phyloP scores from a whole-genome alignment of 2,113 vertebrate species.

The Pterocles orientalis region DNA sequence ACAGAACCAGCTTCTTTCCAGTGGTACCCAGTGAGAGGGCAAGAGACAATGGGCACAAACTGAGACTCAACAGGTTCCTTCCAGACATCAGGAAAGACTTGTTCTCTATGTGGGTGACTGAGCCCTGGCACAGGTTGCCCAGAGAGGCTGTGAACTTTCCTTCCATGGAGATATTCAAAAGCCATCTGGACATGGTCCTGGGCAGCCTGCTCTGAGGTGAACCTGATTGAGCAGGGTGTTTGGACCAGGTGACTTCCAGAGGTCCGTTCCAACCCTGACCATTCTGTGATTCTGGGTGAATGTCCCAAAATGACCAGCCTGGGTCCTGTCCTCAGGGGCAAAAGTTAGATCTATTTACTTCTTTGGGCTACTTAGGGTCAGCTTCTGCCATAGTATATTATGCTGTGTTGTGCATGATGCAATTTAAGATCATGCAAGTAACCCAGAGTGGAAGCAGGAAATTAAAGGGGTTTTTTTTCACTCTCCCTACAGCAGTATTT shows the following conservation, averaged over 20 bases:
- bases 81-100: not conserved
- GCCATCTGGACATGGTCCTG: not conserved
- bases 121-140: not conserved
- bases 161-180: not conserved
- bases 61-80: not conserved
- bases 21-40: not conserved
- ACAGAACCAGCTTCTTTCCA: not conserved
- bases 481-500: not conserved
- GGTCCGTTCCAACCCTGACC: not conserved
- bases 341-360: not conserved
- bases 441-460: not conserved
- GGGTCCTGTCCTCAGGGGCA: not conserved
- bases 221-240: rapidly evolving
- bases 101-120: not conserved
- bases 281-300: not conserved
- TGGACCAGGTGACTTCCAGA: not conserved
- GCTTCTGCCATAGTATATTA: not conserved
- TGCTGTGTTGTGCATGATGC: not conserved
- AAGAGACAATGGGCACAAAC: not conserved
- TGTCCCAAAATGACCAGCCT: not conserved
- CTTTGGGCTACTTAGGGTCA: not conserved
- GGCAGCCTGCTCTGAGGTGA: not conserved
- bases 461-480: not conserved
- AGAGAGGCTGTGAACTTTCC: not conserved
- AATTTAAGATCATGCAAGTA: not conserved